Evolutionary conservation across 2,888 invertebrate genomes (phyloP).

Genomic region (Amphiduros pacificus): DNA sequence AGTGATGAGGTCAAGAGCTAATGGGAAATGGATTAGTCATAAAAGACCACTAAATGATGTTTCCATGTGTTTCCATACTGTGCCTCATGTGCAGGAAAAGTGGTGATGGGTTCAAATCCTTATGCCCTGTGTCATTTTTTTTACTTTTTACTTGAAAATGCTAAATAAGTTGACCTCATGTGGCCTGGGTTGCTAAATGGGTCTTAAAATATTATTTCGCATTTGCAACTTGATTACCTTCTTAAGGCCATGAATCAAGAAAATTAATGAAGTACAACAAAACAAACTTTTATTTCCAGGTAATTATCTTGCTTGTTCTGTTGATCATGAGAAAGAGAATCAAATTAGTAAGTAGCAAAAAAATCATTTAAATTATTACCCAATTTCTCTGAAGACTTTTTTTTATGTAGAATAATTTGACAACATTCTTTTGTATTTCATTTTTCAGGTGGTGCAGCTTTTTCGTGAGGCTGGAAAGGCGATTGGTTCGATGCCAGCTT

Average conservation of each 20-base stretch:
- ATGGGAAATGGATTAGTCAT: no score
- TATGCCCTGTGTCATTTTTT: not conserved
- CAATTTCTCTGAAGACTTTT: not conserved
- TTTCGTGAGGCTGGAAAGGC: constrained; percentile 39
- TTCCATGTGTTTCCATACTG: no score
- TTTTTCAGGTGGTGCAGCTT: constrained; percentile 23
- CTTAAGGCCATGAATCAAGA: not conserved
- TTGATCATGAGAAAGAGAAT: constrained; percentile 44
- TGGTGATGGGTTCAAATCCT: not conserved
- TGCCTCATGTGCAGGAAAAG: no score
- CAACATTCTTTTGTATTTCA: not conserved
- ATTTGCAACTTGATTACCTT: no score
- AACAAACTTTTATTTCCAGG: no score
- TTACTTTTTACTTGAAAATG: not conserved
- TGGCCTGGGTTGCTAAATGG: no score
- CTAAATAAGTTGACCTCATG: no score
- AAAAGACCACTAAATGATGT: no score
- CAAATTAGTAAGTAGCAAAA: constrained; percentile 41
- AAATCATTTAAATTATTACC: no score
- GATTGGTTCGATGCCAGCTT: constrained; percentile 22
- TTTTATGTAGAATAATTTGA: not conserved
- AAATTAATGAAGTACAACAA: not conserved
- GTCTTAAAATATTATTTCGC: no score
- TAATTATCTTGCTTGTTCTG: constrained; percentile 28
- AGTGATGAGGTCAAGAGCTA: no score